Evolutionary conservation across 1,140 invertebrate genomes (phyloP), one percentile per base, ranked within the genome.

Genomic region (Brachionus calyciflorus): DNA sequence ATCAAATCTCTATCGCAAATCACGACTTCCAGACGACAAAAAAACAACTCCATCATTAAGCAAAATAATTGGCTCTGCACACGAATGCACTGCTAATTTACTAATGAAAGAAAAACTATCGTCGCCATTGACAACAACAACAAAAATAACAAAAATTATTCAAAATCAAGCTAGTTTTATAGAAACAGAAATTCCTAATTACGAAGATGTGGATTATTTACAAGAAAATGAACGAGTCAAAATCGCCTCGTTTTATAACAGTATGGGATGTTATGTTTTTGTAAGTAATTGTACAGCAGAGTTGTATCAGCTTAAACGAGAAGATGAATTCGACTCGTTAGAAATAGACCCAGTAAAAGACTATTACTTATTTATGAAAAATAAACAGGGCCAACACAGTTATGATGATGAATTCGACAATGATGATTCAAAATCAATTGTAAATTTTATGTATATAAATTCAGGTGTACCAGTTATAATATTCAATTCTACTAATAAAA

Each of bases 381-480:
- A 44, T 44, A 24, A 24, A 41, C 26, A 60, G 37, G 37, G 37
- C 6, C n/a, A 10, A n/a, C n/a, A n/a, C n/a, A n/a, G n/a, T n/a
- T n/a, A n/a, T n/a, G n/a, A n/a, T 19, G 55, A 1, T 2, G 33
- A 60, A n/a, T 3, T 33, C 53, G 3, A 57, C 37, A 30, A 60
- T 28, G 33, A 60, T 3, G 55, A 60, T n/a, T 60, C 55, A 33
- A 60, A 73, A 49, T 40, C 46, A 12, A 49, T 51, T 40, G 69
- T 73, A 40, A 73, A 73, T 73, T 73, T 40, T 51, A 73, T 55
- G 46, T 55, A 73, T 49, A 40, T 73, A 40, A 73, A 49, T 9
- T 73, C 44, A 6, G 69, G 69, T 17, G 69, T 73, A 41, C 69
- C 69, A 17, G 69, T 73, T 21, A 48, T 73, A 0, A 41, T 73